Evolutionary conservation across 2,797 vertebrate species (phyloP), one percentile per base, ranked within the genome.

Genomic region (Danio choprae): DNA sequence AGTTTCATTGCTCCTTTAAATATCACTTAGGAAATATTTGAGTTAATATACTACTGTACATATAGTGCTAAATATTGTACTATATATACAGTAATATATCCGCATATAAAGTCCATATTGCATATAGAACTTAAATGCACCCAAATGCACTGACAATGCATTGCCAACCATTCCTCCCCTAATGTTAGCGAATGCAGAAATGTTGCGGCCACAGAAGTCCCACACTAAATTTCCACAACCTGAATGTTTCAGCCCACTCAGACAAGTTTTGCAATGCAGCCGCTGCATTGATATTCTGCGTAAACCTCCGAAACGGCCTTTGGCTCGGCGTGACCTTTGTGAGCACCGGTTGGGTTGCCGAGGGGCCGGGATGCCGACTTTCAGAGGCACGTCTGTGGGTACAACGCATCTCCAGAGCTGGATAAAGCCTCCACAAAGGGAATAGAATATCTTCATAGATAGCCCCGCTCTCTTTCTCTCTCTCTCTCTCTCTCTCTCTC

Each of bases 401-500:
- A 78, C 20, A 44, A 53, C 70, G 22, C 75, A 74, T 89, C 85
- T 91, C 88, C 86, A 53, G 83, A 83, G 87, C 77, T 85, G 81
- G 55, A 83, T 76, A 36, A 83, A 73, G 78, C 72, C 85, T 87
- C 88, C 86, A 82, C 84, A 79, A 86, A 84, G 88, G 84, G 89
- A 92, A 81, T 87, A 83, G 76, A 89, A 85, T 86, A 89, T 91
- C 79, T 79, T 86, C 71, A 38, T 80, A 81, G 79, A 91, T 87
- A 89, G 89, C 86, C 78, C n/a, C n/a, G n/a, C n/a, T n/a, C n/a
- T 58, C 43, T 81, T 63, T 81, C 89, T 79, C 81, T 55, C 87
- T 72, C 84, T 78, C 84, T 81, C 6, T 56, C 69, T 72, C 53
- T 72, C 55, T 38, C 70, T 83, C 59, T 78, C 69, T 44, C 4